phyloP scores from a whole-genome alignment of 2,113 vertebrate genomes.

The western clawed frog (Xenopus tropicalis) region DNA sequence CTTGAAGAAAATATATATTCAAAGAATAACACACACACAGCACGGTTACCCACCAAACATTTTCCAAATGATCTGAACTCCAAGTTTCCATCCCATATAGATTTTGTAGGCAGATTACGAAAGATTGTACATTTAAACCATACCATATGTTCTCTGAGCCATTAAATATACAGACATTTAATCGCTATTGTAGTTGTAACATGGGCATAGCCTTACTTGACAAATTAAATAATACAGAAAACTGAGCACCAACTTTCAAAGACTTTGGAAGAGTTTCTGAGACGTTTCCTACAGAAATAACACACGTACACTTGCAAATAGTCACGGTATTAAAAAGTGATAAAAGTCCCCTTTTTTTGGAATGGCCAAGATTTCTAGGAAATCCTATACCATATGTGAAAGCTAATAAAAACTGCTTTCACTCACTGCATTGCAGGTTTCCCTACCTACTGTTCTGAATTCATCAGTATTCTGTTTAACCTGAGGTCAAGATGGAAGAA shows the following conservation, averaged over 20 bases:
- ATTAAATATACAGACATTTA: constrained; percentile 8
- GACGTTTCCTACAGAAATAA: neutral
- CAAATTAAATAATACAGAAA: constrained; percentile 10
- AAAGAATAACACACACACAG: constrained; percentile 4
- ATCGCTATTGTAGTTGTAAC: neutral
- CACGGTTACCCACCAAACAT: constrained; percentile 20
- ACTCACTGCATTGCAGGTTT: no score
- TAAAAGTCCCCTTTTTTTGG: no score
- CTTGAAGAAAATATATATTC: neutral
- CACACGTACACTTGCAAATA: neutral
- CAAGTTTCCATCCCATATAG: constrained; percentile 30
- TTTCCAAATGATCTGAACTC: constrained; percentile 11
- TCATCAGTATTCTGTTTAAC: no score
- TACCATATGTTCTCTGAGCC: constrained; percentile 15
- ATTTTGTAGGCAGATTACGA: constrained; percentile 26
- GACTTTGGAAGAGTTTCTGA: neutral
- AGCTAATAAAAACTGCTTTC: no score
- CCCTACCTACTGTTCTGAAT: no score
- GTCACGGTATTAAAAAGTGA: neutral
- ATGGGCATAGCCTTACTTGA: constrained; percentile 3
- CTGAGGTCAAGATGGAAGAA: no score
- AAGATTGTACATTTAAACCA: constrained; percentile 24
- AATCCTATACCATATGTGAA: no score
- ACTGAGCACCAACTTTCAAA: neutral
- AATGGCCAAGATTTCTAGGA: no score